Conservation (phyloP, 2,797 vertebrate species). For the Siniperca obscura region DNA sequence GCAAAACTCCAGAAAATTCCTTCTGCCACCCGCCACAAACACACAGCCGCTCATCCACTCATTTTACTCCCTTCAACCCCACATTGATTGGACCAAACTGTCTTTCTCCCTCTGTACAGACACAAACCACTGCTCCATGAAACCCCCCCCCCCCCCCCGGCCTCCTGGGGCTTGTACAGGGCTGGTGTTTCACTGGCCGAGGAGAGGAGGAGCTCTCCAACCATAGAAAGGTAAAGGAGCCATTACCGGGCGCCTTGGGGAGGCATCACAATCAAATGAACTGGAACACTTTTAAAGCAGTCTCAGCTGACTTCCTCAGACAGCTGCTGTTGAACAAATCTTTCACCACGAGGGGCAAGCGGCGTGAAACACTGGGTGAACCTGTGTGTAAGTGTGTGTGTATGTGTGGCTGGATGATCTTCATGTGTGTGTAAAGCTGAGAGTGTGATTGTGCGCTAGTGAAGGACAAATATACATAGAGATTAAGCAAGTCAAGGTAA, state of each 20-base stretch:
- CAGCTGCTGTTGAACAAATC: constrained; percentile 79
- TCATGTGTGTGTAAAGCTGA: constrained; percentile 9
- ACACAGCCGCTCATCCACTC: constrained; percentile 27
- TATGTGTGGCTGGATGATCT: constrained; percentile 4
- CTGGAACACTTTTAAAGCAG: constrained; percentile 82
- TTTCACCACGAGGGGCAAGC: constrained; percentile 50
- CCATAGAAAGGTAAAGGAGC: constrained; percentile 79
- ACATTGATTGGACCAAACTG: constrained; percentile 56
- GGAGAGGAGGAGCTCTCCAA: constrained; percentile 59
- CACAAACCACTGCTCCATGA: constrained; percentile 41
- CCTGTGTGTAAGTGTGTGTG: constrained; percentile 12
- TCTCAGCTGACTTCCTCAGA: constrained; percentile 77
- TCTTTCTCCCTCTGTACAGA: constrained; percentile 32
- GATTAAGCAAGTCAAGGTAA: not conserved
- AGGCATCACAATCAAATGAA: constrained; percentile 83
- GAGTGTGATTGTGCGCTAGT: not conserved
- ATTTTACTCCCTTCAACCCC: constrained; percentile 35
- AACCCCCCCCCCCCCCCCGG: constrained; percentile 1
- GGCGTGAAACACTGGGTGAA: constrained; percentile 21
- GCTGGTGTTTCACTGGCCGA: constrained; percentile 41
- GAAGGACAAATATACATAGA: constrained; percentile 20
- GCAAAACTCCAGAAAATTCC: constrained; percentile 24
- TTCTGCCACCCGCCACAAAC: constrained; percentile 3
- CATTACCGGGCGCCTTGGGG: constrained; percentile 78
- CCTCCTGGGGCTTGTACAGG: constrained; percentile 43